Evolutionary conservation across 2,888 invertebrate genomes (phyloP), one percentile per base, ranked within the genome.

Genomic region (Cenopis cana): DNA sequence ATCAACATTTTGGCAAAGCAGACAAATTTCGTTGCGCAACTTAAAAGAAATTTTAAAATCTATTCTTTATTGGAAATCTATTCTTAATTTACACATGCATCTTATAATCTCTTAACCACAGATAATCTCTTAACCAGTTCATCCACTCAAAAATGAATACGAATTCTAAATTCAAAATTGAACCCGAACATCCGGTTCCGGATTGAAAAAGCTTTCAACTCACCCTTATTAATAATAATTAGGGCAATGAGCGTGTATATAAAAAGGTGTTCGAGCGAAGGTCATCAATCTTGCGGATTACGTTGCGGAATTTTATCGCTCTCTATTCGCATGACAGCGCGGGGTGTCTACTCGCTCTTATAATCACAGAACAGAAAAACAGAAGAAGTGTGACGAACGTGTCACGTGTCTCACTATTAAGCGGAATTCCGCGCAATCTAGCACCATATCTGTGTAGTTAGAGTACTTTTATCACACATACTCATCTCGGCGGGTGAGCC

Each of bases 181-280:
- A 65, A 65, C 64, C 24, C 5, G 33, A 20, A 17, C 54, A 54
- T 65, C 65, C 24, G 36, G 17, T 49, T 60, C 14, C 18, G n/a
- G 50, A 61, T 60, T 60, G 60, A 61, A 55, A 65, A 71, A 67
- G 61, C 24, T 50, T 56, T 49, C 54, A 11, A 55, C 50, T 67
- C 67, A 61, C 61, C 60, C 66, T 67, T 67, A 71, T 71, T 71
- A 71, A 71, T 71, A 71, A 71, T 67, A 67, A 71, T 71, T 61
- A 71, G 55, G 67, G 66, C 61, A 66, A 55, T 67, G 71, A 67
- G 55, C 61, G 29, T 61, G 71, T 71, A 69, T 65, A 71, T 71
- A 67, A 67, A 69, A 69, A 70, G 70, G 66, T 70, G 65, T 70
- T 29, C 61, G 60, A 49, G 41, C 68, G 66, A 8, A 14, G 29